phyloP scores from a whole-genome alignment of 2,888 invertebrate species.

The Herminia tarsipennalis region DNA sequence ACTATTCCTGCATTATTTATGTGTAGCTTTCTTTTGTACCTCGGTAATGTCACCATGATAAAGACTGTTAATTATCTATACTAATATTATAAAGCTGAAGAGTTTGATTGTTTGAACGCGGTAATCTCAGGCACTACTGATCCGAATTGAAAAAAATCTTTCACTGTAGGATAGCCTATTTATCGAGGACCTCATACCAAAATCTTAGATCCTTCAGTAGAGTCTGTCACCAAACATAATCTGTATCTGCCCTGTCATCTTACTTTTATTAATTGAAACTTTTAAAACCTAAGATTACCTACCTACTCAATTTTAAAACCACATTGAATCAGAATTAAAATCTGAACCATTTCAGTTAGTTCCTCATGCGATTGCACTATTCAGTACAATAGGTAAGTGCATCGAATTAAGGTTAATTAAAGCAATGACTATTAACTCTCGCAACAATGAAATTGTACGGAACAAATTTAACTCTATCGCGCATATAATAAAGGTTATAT shows the following conservation, averaged over 20 bases:
- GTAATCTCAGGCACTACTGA: too few species aligned
- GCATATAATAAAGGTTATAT: constrained; percentile 40
- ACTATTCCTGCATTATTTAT: constrained; percentile 9
- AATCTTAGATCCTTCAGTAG: too few species aligned
- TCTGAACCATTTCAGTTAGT: constrained; percentile 42
- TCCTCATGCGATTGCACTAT: constrained; percentile 51
- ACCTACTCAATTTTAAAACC: too few species aligned
- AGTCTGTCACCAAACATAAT: too few species aligned
- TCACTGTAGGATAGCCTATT: too few species aligned
- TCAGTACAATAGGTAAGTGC: constrained; percentile 60
- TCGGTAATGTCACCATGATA: constrained; percentile 21
- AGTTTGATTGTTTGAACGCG: too few species aligned
- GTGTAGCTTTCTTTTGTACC: constrained; percentile 26
- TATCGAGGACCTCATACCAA: too few species aligned
- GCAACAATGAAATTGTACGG: constrained; percentile 41
- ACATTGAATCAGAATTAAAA: constrained; percentile 36
- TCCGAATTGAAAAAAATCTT: too few species aligned
- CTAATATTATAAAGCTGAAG: constrained; percentile 8
- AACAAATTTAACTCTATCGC: constrained; percentile 49
- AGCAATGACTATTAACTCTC: constrained; percentile 66
- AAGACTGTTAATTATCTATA: constrained; percentile 20
- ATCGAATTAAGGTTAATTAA: constrained; percentile 79
- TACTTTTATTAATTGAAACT: too few species aligned
- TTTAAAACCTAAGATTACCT: too few species aligned
- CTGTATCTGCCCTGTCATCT: too few species aligned